phyloP scores from a whole-genome alignment of 2,888 invertebrate species.

The Andrena haemorrhoa region DNA sequence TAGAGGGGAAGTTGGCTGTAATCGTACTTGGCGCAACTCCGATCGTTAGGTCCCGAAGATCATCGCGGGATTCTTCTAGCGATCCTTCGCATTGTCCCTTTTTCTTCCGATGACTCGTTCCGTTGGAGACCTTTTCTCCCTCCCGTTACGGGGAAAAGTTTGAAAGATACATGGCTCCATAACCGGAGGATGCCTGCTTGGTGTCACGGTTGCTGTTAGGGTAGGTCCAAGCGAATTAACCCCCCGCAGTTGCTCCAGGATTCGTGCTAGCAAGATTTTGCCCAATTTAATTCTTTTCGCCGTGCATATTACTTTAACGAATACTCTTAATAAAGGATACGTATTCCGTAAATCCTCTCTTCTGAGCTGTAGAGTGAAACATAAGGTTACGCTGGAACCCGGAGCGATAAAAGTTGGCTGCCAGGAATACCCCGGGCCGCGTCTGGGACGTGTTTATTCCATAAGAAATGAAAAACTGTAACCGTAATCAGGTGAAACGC shows the following conservation, averaged over 20 bases:
- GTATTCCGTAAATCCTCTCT: neutral
- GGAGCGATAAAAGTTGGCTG: constrained; percentile 25
- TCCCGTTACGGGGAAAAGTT: constrained; percentile 19
- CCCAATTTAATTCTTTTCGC: neutral
- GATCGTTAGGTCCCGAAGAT: constrained; percentile 33
- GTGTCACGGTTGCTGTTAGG: neutral
- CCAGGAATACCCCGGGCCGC: constrained; percentile 1
- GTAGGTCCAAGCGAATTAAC: too few relatives aligned
- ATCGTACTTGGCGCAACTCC: constrained; percentile 30
- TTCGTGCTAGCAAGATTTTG: neutral
- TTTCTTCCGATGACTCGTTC: constrained; percentile 26
- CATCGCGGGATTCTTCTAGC: constrained; percentile 8
- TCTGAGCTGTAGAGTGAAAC: neutral
- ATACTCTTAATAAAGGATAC: constrained; percentile 15
- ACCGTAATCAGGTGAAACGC: constrained; percentile 33
- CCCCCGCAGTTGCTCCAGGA: too few relatives aligned
- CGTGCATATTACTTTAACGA: constrained; percentile 2
- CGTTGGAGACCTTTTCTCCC: neutral
- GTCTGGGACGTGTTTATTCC: constrained; percentile 45
- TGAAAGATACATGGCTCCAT: constrained; percentile 12
- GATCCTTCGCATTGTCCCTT: constrained; percentile 13
- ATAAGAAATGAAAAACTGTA: constrained; percentile 46
- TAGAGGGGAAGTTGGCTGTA: constrained; percentile 14
- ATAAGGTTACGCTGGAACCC: constrained; percentile 10
- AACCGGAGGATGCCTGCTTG: constrained; percentile 18